A percentile compares a stretch with the other conserved stretches of the same genome.
phyloP scores from a whole-genome alignment of 2,797 vertebrate species.

The Xerus rutilus region DNA sequence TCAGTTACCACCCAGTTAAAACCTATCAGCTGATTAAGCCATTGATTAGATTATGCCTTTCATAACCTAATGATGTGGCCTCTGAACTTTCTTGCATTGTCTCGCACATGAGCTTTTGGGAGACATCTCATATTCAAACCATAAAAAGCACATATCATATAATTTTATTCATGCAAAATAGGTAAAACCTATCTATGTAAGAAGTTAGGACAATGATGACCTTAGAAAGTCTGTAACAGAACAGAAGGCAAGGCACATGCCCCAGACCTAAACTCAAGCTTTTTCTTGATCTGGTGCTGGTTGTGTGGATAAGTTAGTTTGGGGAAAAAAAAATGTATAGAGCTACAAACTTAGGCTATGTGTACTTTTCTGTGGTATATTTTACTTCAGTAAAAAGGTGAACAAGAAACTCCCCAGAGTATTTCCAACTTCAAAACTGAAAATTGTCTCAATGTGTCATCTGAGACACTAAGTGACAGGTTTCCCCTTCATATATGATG shows the following conservation, averaged over 20 bases:
- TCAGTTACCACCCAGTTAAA: too few species aligned
- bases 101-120: too few species aligned
- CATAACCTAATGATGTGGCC: too few species aligned
- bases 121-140: neutral
- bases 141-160: neutral
- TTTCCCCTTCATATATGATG: neutral
- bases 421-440: slow-evolving; percentile 10
- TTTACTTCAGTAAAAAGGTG: slow-evolving; percentile 11
- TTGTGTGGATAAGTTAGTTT: neutral
- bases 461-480: neutral
- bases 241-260: fast-evolving
- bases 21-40: too few species aligned
- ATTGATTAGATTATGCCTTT: too few species aligned
- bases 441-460: neutral
- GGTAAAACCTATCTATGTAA: neutral
- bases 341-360: neutral
- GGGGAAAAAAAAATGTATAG: neutral
- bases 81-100: too few species aligned
- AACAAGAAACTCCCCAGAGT: neutral
- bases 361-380: neutral
- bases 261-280: neutral
- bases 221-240: neutral
- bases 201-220: neutral
- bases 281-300: neutral
- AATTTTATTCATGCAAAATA: neutral